Base-by-base conservation (phyloP, 2,797 vertebrate species). In the Acipenser transmontanus region DNA sequence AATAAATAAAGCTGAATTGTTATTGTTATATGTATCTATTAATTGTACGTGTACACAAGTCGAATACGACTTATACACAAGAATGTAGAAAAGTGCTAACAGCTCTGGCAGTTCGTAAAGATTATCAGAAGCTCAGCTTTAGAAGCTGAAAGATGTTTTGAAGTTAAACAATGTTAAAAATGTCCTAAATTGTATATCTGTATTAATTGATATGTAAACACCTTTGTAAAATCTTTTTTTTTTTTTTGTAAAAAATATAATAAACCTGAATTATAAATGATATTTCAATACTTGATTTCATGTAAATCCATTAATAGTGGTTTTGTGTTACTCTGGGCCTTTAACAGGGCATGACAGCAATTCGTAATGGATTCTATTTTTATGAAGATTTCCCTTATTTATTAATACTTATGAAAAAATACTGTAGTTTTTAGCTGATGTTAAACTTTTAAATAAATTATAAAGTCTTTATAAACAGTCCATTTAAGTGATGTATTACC, bases 381-480 rank as follows among this genome's bases (percentile, higher is more conserved):
- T 57, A 7, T 57, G 54, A 7, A 66, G 14, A 69, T 72, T 71
- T 68, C 68, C 68, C 59, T 77, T 85, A 89, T 90, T 90, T 91
- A 89, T 87, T 89, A 54, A 80, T 64, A 78, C 72, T 62, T 57
- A 63, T 80, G 66, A 59, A 71, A 69, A 73, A 70, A 68, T n/a
- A 50, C 65, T 79, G 71, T 77, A 70, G 70, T 75, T 72, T 78
- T 70, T 66, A 66, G 50, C 49, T 72, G 47, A 71, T 49, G 69
- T 65, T 70, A n/a, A 17, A 67, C 47, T 72, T 63, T 59, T 67
- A 64, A 20, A 64, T 17, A 7, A 13, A 64, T 66, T 62, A 49
- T 68, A 73, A 57, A 13, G 4, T 20, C 48, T 69, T 61, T 34
- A 13, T 70, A 6, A 66, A 61, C 14, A 10, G 69, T 65, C 70